phyloP scores from a whole-genome alignment of 2,888 invertebrate species.

The Oeneis ivallda region DNA sequence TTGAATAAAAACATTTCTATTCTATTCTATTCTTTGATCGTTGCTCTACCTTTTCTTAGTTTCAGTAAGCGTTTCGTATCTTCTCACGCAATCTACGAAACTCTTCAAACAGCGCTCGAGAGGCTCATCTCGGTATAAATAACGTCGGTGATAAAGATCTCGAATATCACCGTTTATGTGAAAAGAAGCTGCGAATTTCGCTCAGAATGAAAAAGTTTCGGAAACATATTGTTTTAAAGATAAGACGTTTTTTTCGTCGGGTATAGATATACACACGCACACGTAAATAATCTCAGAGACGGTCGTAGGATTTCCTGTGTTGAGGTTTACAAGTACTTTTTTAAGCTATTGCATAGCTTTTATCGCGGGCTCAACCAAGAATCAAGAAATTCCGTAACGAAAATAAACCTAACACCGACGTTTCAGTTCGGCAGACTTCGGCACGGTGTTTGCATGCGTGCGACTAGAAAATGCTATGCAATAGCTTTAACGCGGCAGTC shows the following conservation, averaged over 20 bases:
- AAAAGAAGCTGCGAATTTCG: not conserved
- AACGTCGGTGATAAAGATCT: conserved; percentile 18
- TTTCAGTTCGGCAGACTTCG: no score
- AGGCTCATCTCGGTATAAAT: conserved; percentile 4
- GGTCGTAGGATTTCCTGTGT: not conserved
- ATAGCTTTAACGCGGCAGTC: no score
- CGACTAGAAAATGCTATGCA: no score
- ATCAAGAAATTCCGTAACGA: no score
- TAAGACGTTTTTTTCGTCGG: conserved; percentile 25
- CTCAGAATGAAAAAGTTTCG: conserved; percentile 2
- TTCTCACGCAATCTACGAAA: not conserved
- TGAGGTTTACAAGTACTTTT: not conserved
- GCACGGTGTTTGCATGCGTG: no score
- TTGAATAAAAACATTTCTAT: no score
- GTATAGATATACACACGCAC: no score
- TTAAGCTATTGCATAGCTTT: no score
- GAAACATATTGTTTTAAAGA: conserved; percentile 26
- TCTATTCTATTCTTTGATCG: no score
- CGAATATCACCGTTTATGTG: conserved; percentile 6
- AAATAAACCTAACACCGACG: no score
- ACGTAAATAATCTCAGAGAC: not conserved
- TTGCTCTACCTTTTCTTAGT: not conserved
- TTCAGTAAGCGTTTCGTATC: not conserved
- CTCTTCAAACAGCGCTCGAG: not conserved
- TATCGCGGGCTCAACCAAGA: no score